Evolutionary conservation across 2,888 invertebrate species (phyloP).

Genomic region (Cheilosia impressa): DNA sequence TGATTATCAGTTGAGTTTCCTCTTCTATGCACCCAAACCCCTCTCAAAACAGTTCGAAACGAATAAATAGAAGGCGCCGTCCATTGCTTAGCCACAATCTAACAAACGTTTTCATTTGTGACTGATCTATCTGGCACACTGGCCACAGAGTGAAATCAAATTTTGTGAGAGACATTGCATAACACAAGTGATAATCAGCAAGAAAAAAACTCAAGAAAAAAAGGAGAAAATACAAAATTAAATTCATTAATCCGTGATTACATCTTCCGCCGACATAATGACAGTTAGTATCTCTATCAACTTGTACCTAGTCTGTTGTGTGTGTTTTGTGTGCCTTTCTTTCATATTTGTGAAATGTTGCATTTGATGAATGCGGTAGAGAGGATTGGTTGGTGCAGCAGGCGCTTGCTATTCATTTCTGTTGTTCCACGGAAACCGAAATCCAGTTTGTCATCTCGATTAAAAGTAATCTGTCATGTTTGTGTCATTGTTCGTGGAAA

Average conservation of each 20-base stretch:
- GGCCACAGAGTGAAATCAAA: conserved; percentile 39
- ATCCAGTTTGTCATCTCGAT: conserved; percentile 29
- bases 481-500: conserved; percentile 2
- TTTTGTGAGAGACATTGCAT: conserved; percentile 51
- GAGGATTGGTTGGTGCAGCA: conserved; percentile 6
- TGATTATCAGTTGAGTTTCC: conserved; percentile 50
- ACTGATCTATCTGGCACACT: conserved; percentile 42
- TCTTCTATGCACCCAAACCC: conserved; percentile 18
- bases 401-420: conserved; percentile 2
- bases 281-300: conserved; percentile 63
- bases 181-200: conserved; percentile 36
- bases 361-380: conserved; percentile 20
- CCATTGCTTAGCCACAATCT: conserved; percentile 49
- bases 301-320: conserved; percentile 30
- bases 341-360: conserved; percentile 8
- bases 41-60: conserved; percentile 38
- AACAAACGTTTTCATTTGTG: conserved; percentile 45
- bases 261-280: conserved; percentile 58
- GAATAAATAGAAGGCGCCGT: conserved; percentile 69
- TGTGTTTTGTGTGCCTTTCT: conserved; percentile 14
- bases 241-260: conserved; percentile 55
- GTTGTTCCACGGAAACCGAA: conserved; percentile 30
- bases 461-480: conserved; percentile 6
- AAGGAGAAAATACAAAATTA: conserved; percentile 15
- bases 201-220: conserved; percentile 25